Base-by-base conservation (phyloP, 2,113 vertebrate species). In the Zingel zingel region DNA sequence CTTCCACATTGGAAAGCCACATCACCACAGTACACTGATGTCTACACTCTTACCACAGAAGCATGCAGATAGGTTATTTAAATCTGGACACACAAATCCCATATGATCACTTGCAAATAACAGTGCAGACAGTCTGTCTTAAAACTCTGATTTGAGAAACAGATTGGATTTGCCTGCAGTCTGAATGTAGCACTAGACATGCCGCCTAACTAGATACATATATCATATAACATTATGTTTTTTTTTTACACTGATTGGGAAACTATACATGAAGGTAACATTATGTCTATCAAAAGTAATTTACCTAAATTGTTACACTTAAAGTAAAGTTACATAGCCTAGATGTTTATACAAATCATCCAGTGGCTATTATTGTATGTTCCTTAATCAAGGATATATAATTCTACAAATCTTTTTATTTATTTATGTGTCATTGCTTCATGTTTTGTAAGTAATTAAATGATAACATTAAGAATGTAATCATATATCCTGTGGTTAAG, bases 401-500 rank as follows among this genome's bases (percentile, higher is more conserved):
- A 43, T 36, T 58, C 5, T 21, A 50, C 6, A 69, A 14, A 82
- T 63, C 21, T 66, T 66, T 62, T 18, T 7, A 30, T 76, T 48
- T 66, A 33, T 33, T 6, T 33, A 39, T 36, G 11, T 75, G 18
- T 21, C 70, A 53, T 8, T 75, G 70, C 33, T 51, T 61, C 57
- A 64, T 63, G 33, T 67, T 47, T 36, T 80, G 14, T 47, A 45
- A 36, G 48, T 80, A 83, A 86, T 81, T 75, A 73, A 88, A 81
- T 68, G 45, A 68, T 25, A 68, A 47, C 57, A 58, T 72, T 59
- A 43, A 64, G 53, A 77, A 61, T 58, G 33, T 73, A 83, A 82
- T 68, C 71, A 70, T 79, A 87, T 83, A 71, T 73, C 16, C 59
- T 77, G 68, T 61, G 58, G 43, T 84, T 79, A 83, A 72, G 59